Base-by-base conservation (phyloP, 1,140 invertebrate species). In the Calephelis virginiensis region DNA sequence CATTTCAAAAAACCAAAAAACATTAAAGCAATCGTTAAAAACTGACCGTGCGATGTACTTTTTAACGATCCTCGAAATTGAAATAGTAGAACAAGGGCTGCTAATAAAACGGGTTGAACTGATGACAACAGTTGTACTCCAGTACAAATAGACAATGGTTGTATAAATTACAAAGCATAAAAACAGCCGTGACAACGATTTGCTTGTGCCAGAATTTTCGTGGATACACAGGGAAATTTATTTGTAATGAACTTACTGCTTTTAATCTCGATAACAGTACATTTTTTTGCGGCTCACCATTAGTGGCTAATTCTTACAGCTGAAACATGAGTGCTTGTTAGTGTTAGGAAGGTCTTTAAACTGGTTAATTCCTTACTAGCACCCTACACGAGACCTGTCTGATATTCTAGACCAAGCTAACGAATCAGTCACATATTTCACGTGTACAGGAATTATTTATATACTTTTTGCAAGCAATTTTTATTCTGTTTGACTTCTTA, bases 111-210 rank as follows among this genome's bases (percentile, higher is more conserved):
- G 66, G 59, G 14, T 61, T 17, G 37, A 67, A 61, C 60, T 45
- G 66, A 14, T 67, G 59, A 38, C 47, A 67, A 67, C 59, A 61
- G 66, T 59, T 60, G 66, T 17, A 60, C 38, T 70, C 71, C 61
- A 60, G 60, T 70, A 75, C 61, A 63, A 63, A 63, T 62, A 61
- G 76, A 76, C 78, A 77, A 76, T 74, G 45, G 65, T 45, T 69
- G 71, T 74, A 75, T 77, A 75, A 77, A 78, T 79, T 81, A 76
- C 72, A 48, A 43, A 60, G 72, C 71, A 76, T 78, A 71, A 76
- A 78, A 78, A 76, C 70, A 70, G 72, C 69, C 53, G 68, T 70
- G 70, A 74, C 74, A 64, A 64, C 64, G 70, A 74, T 75, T 75
- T 70, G 66, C 68, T 69, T 64, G 69, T 74, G 73, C 73, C 73